Evolutionary conservation across 1,140 invertebrate genomes (phyloP).

Genomic region (Drosophila nannoptera): DNA sequence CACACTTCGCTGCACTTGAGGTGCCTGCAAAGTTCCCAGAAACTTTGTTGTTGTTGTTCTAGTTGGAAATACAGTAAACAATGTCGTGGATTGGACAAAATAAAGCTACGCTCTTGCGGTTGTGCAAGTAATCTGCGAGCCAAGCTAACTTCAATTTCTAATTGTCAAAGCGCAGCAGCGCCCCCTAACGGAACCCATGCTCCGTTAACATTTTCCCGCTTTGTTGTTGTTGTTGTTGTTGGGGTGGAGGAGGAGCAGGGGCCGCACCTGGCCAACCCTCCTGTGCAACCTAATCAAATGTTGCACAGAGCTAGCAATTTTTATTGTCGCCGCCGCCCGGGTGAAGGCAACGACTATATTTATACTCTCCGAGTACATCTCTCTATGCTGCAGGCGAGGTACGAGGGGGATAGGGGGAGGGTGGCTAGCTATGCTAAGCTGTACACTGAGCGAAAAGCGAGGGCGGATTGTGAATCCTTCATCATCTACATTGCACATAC

Average conservation of each 20-base stretch:
- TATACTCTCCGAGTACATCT: slow-evolving; percentile 32
- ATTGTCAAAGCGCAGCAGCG: slow-evolving; percentile 44
- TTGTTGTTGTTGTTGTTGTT: slow-evolving; percentile 16
- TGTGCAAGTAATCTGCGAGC: slow-evolving; percentile 39
- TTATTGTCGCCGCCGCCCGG: slow-evolving; percentile 67
- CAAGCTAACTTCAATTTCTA: slow-evolving; percentile 66
- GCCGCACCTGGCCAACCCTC: slow-evolving; percentile 10
- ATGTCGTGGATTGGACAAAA: slow-evolving; percentile 59
- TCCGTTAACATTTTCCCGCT: slow-evolving; percentile 5
- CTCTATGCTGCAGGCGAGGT: background rate
- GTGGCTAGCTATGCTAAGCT: slow-evolving; percentile 4
- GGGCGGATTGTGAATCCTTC: too few relatives aligned
- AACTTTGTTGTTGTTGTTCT: slow-evolving; percentile 35
- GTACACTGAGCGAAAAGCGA: background rate
- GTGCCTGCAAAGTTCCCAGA: slow-evolving; percentile 45
- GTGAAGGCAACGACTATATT: slow-evolving; percentile 42
- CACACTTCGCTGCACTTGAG: slow-evolving; percentile 66
- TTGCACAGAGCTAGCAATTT: slow-evolving; percentile 67
- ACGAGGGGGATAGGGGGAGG: background rate
- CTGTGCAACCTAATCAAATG: slow-evolving; percentile 69
- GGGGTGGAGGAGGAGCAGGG: background rate
- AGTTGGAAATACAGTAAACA: slow-evolving; percentile 34
- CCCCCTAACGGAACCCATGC: background rate
- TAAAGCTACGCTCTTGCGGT: slow-evolving; percentile 47
- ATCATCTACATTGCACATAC: too few relatives aligned